Percentiles rank a stretch among this genome's conserved stretches.
Conservation (phyloP, 2,888 invertebrate species). For the Mechanitis messenoides region DNA sequence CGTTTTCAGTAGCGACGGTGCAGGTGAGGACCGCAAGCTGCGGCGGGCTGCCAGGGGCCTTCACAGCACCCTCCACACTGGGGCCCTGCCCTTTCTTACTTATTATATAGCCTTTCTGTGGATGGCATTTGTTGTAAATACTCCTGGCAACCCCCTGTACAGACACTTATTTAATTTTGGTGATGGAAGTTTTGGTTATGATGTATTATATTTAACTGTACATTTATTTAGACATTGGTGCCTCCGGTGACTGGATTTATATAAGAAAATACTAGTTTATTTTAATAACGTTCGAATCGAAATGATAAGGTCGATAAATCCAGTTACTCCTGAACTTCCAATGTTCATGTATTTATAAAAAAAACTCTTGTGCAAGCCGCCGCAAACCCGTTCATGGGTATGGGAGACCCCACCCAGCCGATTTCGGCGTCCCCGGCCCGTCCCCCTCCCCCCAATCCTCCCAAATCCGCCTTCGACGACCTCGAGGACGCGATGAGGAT, state of each 20-base stretch:
- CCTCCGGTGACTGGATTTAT: not conserved
- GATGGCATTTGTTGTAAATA: not conserved
- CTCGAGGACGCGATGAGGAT: constrained; percentile 82
- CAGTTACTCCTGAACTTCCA: not conserved
- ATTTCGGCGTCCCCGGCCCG: constrained; percentile 70
- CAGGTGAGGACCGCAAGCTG: constrained; percentile 72
- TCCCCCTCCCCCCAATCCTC: constrained; percentile 70
- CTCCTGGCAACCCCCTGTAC: not conserved
- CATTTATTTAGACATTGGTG: not conserved
- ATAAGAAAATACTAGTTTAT: not conserved
- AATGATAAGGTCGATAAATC: not conserved
- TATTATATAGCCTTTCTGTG: not conserved
- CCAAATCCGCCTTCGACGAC: constrained; percentile 81
- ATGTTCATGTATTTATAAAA: constrained; percentile 18
- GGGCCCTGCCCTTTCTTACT: not conserved
- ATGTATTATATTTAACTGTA: constrained; percentile 3
- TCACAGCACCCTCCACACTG: no score
- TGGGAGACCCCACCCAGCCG: constrained; percentile 72
- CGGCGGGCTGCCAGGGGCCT: not conserved
- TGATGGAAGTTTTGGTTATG: not conserved
- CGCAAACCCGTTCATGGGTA: constrained; percentile 81
- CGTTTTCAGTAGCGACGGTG: constrained; percentile 86
- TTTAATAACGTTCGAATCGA: no score
- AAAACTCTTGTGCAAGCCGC: constrained; percentile 68
- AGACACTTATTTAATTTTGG: not conserved